Evolutionary conservation across 23 tunicate genomes (phyloP).

Genomic region (Oikopleura dioica): DNA sequence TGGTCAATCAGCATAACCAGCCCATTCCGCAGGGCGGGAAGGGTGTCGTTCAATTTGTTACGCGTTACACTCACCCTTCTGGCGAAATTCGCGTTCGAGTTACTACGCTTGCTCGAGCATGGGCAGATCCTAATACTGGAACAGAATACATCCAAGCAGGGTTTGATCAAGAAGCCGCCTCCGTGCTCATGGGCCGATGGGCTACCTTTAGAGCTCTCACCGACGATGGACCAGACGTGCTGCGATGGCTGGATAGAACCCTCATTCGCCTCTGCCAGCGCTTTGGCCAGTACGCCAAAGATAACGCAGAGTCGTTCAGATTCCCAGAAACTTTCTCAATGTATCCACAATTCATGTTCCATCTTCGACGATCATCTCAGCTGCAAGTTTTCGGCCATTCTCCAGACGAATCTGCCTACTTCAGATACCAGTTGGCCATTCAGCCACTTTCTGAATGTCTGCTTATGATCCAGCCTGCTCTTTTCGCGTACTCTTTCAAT

Average conservation of each 20-base stretch:
- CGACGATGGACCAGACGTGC: conserved; percentile 67
- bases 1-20: conserved; percentile 96
- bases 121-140: conserved; percentile 84
- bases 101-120: conserved; percentile 62
- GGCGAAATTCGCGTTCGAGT: conserved; percentile 60
- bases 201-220: conserved; percentile 46
- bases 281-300: conserved; percentile 75
- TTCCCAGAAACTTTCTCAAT: conserved; percentile 81
- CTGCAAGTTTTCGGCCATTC: conserved; percentile 98
- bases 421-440: conserved; percentile 60
- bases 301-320: conserved; percentile 55
- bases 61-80: conserved; percentile 54
- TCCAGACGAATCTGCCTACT: conserved; percentile 89
- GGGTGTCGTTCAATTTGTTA: conserved; percentile 68
- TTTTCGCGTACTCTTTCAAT: conserved; percentile 77
- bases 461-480: conserved; percentile 85
- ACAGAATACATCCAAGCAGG: conserved; percentile 36
- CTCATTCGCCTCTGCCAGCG: conserved; percentile 83
- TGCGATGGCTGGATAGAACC: conserved; percentile 85
- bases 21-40: conserved; percentile 97
- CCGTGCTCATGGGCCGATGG: conserved; percentile 81
- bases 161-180: conserved; percentile 77
- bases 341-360: conserved; percentile 97
- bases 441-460: conserved; percentile 75
- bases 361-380: conserved; percentile 67